Percentiles rank a stretch among this genome's conserved stretches.
Evolutionary conservation across 2,113 vertebrate species (phyloP).

Genomic region (Micromys minutus): DNA sequence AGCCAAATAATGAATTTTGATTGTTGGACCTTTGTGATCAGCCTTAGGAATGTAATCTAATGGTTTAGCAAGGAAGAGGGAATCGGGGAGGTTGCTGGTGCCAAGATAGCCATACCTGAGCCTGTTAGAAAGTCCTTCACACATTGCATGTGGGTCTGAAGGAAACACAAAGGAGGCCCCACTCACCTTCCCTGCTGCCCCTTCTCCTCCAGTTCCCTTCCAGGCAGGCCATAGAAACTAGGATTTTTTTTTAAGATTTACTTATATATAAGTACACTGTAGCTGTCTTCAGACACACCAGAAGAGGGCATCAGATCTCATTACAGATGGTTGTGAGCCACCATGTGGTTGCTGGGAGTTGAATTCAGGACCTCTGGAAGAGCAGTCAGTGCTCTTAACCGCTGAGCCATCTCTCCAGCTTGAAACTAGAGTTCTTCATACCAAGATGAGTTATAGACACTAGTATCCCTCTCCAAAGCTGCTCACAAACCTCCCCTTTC

Average conservation of each 20-base stretch:
- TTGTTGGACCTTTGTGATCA: neutral
- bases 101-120: neutral
- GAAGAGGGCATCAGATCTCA: too few relatives aligned
- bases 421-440: neutral
- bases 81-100: neutral
- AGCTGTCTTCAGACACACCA: too few relatives aligned
- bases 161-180: neutral
- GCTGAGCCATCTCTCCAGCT: too few relatives aligned
- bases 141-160: neutral
- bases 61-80: neutral
- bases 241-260: too few relatives aligned
- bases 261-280: too few relatives aligned
- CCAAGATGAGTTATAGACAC: neutral
- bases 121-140: neutral
- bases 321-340: too few relatives aligned
- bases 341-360: too few relatives aligned
- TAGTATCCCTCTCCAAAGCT: neutral
- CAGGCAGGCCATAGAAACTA: neutral
- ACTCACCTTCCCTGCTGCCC: too few relatives aligned
- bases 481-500: neutral
- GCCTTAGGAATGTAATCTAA: neutral
- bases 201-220: neutral
- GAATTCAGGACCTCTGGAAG: too few relatives aligned
- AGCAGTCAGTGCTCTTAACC: too few relatives aligned
- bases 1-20: neutral